Percentiles rank a stretch among this genome's conserved stretches.
Conservation (phyloP, 2,888 invertebrate species). For the Ophonus ardosiacus region DNA sequence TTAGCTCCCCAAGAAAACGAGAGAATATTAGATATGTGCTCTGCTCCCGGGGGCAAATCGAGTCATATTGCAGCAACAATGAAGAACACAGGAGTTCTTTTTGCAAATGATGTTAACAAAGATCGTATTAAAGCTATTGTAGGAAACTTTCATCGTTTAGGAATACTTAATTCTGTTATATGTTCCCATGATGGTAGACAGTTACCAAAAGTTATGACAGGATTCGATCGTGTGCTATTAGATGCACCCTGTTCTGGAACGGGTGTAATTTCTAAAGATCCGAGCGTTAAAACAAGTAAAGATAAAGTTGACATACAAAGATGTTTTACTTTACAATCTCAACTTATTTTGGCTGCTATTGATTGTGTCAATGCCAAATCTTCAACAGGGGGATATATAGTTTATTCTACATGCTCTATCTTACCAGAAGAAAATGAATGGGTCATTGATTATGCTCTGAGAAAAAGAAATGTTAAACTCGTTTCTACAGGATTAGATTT, state of each 20-base stretch:
- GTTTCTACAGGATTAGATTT: slow-evolving; percentile 96
- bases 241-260: slow-evolving; percentile 99
- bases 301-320: slow-evolving; percentile 93
- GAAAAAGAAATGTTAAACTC: slow-evolving; percentile 94
- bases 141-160: slow-evolving; percentile 97
- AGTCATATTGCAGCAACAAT: slow-evolving; percentile 98
- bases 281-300: slow-evolving; percentile 95
- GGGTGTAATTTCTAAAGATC: slow-evolving; percentile 98
- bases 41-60: slow-evolving; percentile 99
- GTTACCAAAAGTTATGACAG: slow-evolving; percentile 89
- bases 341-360: slow-evolving; percentile 96
- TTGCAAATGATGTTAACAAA: slow-evolving; percentile 96
- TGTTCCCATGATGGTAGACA: slow-evolving; percentile 93
- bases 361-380: slow-evolving; percentile 97
- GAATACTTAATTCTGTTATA: slow-evolving; percentile 95
- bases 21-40: slow-evolving; percentile 96
- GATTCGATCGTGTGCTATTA: slow-evolving; percentile 95
- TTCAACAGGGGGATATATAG: slow-evolving; percentile 94
- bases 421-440: slow-evolving; percentile 99
- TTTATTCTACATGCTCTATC: slow-evolving; percentile 99
- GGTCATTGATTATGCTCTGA: slow-evolving; percentile 96
- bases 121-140: slow-evolving; percentile 94
- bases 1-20: slow-evolving; percentile 98
- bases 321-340: slow-evolving; percentile 94
- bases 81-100: slow-evolving; percentile 97